phyloP scores from a whole-genome alignment of 37 sponge, comb jelly and placozoan species.

The Amphimedon queenslandica region DNA sequence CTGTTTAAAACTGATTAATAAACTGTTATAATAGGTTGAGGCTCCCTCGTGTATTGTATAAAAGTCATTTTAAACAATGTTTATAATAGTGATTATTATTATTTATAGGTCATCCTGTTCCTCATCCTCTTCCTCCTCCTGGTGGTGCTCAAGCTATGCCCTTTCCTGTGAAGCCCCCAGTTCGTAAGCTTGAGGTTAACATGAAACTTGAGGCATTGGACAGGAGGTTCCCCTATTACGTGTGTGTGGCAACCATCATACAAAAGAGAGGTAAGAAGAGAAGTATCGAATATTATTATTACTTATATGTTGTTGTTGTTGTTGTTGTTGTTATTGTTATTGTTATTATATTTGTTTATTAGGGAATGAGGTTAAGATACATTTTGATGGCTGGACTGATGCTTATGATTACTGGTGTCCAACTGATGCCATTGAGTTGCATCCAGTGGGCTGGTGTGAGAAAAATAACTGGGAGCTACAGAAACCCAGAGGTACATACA shows the following conservation, averaged over 20 bases:
- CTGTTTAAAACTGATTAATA: too few relatives aligned
- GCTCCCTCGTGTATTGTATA: too few relatives aligned
- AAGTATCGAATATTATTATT: not conserved
- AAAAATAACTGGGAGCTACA: constrained; percentile 65
- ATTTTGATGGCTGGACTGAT: constrained; percentile 79
- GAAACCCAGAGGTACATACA: constrained; percentile 27
- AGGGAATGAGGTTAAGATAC: constrained; percentile 49
- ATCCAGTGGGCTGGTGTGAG: constrained; percentile 76
- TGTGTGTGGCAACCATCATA: constrained; percentile 81
- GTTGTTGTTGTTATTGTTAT: too few relatives aligned
- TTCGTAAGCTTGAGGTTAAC: constrained; percentile 13
- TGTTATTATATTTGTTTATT: not conserved
- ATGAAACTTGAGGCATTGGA: constrained; percentile 83
- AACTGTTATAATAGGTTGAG: too few relatives aligned
- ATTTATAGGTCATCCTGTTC: too few relatives aligned
- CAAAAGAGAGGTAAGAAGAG: constrained; percentile 34
- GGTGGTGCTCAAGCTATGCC: too few relatives aligned
- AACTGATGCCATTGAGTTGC: constrained; percentile 44
- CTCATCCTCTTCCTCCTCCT: too few relatives aligned
- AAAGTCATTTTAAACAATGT: too few relatives aligned
- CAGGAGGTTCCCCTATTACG: constrained; percentile 67
- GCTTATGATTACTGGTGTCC: constrained; percentile 74
- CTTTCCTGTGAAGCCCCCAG: too few relatives aligned
- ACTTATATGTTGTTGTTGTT: too few relatives aligned
- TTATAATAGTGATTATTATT: too few relatives aligned